Percentiles rank a stretch among this genome's conserved stretches.
phyloP scores from a whole-genome alignment of 2,888 invertebrate genomes.

The Ophioninae sp. region DNA sequence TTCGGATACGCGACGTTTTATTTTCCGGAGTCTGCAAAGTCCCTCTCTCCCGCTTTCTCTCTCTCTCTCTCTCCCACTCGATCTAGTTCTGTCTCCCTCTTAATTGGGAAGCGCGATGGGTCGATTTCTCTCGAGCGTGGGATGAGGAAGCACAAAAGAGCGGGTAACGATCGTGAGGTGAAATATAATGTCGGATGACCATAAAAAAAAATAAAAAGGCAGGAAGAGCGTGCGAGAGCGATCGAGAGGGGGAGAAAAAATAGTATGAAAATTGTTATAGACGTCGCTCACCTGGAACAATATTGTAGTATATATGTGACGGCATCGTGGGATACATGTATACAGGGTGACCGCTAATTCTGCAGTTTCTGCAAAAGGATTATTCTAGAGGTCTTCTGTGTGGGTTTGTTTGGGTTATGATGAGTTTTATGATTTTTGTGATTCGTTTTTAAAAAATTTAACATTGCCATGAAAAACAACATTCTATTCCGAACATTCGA shows the following conservation, averaged over 20 bases:
- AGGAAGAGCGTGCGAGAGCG: background rate
- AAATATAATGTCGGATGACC: slow-evolving; percentile 29
- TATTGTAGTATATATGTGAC: slow-evolving; percentile 72
- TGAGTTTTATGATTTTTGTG: no score
- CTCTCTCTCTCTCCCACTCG: background rate
- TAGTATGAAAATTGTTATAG: slow-evolving; percentile 72
- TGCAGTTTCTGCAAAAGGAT: no score
- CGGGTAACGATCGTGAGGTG: slow-evolving; percentile 14
- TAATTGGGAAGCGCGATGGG: slow-evolving; percentile 15
- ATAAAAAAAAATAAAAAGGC: slow-evolving; percentile 9
- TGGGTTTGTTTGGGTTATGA: no score
- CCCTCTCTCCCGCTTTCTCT: background rate
- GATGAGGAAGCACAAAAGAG: background rate
- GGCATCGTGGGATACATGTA: slow-evolving; percentile 63
- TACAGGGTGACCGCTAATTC: background rate
- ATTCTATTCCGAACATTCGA: no score
- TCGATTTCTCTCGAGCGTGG: slow-evolving; percentile 8
- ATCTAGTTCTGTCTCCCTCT: slow-evolving; percentile 2
- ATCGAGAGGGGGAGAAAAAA: background rate
- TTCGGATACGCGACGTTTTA: slow-evolving; percentile 18
- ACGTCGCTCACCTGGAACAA: slow-evolving; percentile 73
- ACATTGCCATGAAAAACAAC: no score
- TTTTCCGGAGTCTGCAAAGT: slow-evolving; percentile 5
- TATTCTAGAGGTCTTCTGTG: no score
- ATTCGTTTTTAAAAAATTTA: no score